Conservation (phyloP, 2,888 invertebrate genomes). For the Drosophila algonquin region DNA sequence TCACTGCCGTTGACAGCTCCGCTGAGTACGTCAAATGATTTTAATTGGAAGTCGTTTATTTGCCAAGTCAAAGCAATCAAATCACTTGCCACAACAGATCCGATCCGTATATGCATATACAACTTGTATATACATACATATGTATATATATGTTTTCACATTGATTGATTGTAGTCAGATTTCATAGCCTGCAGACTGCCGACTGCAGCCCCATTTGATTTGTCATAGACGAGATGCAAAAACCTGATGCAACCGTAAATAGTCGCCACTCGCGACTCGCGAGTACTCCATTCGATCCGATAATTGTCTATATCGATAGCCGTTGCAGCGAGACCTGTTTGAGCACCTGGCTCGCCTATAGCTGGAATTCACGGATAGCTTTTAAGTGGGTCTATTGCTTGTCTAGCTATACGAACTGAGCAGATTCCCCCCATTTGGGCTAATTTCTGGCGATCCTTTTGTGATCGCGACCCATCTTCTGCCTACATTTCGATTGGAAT, state of each 20-base stretch:
- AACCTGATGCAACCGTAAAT: conserved; percentile 41
- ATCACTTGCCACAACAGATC: conserved; percentile 58
- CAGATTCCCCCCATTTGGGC: conserved; percentile 1
- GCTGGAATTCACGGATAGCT: conserved; percentile 8
- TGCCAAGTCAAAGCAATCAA: conserved; percentile 70
- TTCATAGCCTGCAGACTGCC: conserved; percentile 13
- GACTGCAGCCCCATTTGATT: conserved; percentile 24
- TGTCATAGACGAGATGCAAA: conserved; percentile 43
- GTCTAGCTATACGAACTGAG: too few species aligned
- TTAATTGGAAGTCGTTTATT: conserved; percentile 77
- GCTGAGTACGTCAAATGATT: conserved; percentile 70
- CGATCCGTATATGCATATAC: conserved; percentile 31
- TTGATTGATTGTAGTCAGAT: conserved; percentile 44
- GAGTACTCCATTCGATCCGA: conserved; percentile 3
- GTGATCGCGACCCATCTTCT: conserved; percentile 1
- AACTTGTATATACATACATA: background rate
- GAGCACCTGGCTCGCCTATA: conserved; percentile 18
- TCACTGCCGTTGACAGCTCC: conserved; percentile 69
- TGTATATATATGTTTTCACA: background rate
- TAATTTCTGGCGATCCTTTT: conserved; percentile 27
- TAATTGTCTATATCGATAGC: conserved; percentile 45
- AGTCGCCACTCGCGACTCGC: conserved; percentile 19
- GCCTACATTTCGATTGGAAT: conserved; percentile 37
- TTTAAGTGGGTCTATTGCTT: background rate
- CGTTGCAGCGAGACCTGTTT: conserved; percentile 19